Evolutionary conservation across 2,113 vertebrate genomes (phyloP).

Genomic region (Rousettus leschenaultii): DNA sequence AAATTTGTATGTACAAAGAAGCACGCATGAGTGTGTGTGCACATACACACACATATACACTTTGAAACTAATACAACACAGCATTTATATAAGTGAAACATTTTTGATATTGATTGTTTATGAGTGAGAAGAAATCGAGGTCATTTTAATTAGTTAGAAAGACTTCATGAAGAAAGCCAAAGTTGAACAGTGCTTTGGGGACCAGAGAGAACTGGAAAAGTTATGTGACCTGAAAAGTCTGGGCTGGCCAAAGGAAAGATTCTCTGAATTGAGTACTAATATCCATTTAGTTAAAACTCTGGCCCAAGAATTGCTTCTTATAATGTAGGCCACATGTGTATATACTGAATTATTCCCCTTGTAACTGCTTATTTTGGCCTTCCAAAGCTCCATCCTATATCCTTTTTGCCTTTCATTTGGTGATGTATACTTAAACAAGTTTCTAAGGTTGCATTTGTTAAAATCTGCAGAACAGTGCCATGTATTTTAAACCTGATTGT

Average conservation of each 20-base stretch:
- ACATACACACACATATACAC: fast-evolving
- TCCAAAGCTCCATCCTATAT: not conserved
- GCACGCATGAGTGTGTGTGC: fast-evolving
- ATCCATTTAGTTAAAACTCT: constrained; percentile 7
- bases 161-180: not conserved
- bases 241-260: not conserved
- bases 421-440: not conserved
- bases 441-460: not conserved
- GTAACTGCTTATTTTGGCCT: constrained; percentile 20
- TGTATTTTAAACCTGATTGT: not conserved
- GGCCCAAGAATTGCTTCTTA: not conserved
- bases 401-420: not conserved
- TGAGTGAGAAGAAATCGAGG: not conserved
- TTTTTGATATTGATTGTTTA: not conserved
- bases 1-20: not conserved
- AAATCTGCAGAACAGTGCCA: not conserved
- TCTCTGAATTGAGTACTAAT: not conserved
- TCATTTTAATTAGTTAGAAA: not conserved
- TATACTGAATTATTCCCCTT: not conserved
- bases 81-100: not conserved
- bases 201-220: not conserved
- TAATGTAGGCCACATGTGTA: constrained; percentile 23
- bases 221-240: not conserved
- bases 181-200: not conserved
- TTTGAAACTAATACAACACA: not conserved